Evolutionary conservation across 2,888 invertebrate species (phyloP), one percentile per base, ranked within the genome.

Genomic region (Malacosoma neustria): DNA sequence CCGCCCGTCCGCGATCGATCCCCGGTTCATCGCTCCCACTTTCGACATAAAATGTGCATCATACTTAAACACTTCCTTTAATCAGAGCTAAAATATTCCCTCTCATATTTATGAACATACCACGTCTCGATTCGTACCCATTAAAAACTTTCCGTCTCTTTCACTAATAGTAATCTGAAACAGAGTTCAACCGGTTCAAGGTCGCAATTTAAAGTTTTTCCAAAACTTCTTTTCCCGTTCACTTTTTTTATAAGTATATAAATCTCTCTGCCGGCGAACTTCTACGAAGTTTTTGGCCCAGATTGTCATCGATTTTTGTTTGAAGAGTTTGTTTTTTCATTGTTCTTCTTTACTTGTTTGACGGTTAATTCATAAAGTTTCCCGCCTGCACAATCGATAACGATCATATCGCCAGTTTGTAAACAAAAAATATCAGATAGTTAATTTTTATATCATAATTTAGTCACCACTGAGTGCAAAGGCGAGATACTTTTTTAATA

Each of bases 251-350:
- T 81, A 82, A 81, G 82, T 82, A 74, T 85, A 86, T 84, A 84
- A 86, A 86, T 86, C 84, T 85, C 86, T 85, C 85, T 81, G 82
- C 69, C 82, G 76, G 72, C 77, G 61, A 80, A 86, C 72, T 86
- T 86, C 60, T 61, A 64, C 72, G 49, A 85, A 85, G 82, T 85
- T 84, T 82, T 84, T 84, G 85, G 80, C 85, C 86, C 81, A 87
- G 85, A 86, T 86, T 86, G 84, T 81, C 85, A 87, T 87, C 86
- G 87, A 87, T 87, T 87, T 87, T 87, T 87, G 84, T 86, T 86
- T 82, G 80, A 81, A 72, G 77, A 84, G 77, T 85, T 86, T 87
- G 84, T 85, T 85, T 85, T 81, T 85, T 82, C 82, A 81, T 84
- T 84, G 82, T 84, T 84, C 82, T 86, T 84, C 82, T 85, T 82